Conservation (phyloP, 2,888 invertebrate genomes). For the Disparrhopalites patrizii region DNA sequence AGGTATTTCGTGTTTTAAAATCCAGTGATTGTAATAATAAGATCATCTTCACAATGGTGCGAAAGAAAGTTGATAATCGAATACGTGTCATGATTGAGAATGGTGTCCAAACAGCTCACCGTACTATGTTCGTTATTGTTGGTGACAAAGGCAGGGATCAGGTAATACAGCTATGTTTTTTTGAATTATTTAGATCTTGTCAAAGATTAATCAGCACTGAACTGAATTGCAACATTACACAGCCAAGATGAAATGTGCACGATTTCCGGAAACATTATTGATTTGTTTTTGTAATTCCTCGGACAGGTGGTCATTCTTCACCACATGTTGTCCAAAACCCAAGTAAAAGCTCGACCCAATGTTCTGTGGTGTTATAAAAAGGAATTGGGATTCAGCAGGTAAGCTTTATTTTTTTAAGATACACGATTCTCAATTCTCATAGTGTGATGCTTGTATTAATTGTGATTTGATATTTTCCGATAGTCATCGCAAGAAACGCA, state of each 20-base stretch:
- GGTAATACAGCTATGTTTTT: constrained; percentile 56
- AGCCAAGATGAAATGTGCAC: not conserved
- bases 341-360: constrained; percentile 84
- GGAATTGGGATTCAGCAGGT: constrained; percentile 86
- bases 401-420: constrained; percentile 29
- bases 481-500: constrained; percentile 90
- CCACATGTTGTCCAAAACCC: constrained; percentile 94
- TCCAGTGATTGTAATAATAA: too few relatives aligned
- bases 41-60: constrained; percentile 37
- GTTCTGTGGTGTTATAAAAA: constrained; percentile 99
- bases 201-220: too few relatives aligned
- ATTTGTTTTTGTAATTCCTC: constrained; percentile 42
- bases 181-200: not conserved
- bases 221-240: too few relatives aligned
- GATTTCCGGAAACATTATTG: too few relatives aligned
- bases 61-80: constrained; percentile 95
- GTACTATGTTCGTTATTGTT: constrained; percentile 90
- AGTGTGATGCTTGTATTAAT: too few relatives aligned
- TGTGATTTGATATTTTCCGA: too few relatives aligned
- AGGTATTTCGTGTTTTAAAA: too few relatives aligned
- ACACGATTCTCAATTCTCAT: not conserved
- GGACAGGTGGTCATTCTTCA: constrained; percentile 88
- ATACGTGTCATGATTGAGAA: constrained; percentile 94
- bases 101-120: constrained; percentile 83
- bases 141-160: constrained; percentile 96